Evolutionary conservation across 2,888 invertebrate genomes (phyloP), one percentile per base, ranked within the genome.

Genomic region (Microplitis deprimator): DNA sequence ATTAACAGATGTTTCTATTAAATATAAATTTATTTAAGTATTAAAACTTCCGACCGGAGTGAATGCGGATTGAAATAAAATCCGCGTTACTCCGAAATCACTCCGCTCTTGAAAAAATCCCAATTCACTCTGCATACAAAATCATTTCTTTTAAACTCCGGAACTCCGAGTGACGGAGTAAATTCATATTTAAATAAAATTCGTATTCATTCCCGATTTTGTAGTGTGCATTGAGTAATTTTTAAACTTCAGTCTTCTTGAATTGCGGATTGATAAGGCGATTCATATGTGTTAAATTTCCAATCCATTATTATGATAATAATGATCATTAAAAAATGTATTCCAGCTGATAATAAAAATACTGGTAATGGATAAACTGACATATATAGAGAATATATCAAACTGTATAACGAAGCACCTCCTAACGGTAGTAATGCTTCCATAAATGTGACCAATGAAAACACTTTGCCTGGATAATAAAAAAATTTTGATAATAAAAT

Each of bases 381-480:
- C 70, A 89, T 82, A 73, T 83, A 85, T 38, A 83, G 76, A 1
- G 85, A 82, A 77, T 95, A 96, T 20, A 95, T 87, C 0, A 92
- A 86, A 39, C 93, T 93, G 87, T 93, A 95, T 0, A 94, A 80
- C 0, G 94, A 91, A 1, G 93, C 91, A 0, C 94, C 91, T 2
- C 93, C 83, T 72, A 95, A 90, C 0, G 93, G 93, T 29, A 92
- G 91, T 67, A 93, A 82, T 16, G 94, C 93, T 89, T 95, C 95
- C 40, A 94, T 85, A 4, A 93, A 92, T 40, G 93, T 92, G 85
- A 93, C 92, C 73, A 95, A 89, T 0, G 95, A 92, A 85, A 94
- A 95, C 39, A 94, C 92, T 90, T 94, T 94, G 3, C 94, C 94
- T 88, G 67, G 39, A 73, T 62, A 75, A 59, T 50, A 61, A 75